A percentile compares a stretch with the other conserved stretches of the same genome.
phyloP scores from a whole-genome alignment of 1,140 invertebrate genomes.

The Pseudomyrmex gracilis region DNA sequence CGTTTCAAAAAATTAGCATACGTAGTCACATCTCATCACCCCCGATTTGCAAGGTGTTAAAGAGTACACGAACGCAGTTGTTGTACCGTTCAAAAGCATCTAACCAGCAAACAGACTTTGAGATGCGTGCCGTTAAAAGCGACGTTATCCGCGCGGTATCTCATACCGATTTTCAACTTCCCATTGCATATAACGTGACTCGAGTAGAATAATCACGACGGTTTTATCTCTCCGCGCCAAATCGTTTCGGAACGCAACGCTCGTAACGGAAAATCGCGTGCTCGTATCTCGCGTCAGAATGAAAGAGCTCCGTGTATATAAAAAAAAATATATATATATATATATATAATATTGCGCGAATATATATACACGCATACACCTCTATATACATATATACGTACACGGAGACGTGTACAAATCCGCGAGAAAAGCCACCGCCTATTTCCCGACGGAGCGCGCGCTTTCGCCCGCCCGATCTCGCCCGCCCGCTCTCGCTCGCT shows the following conservation, averaged over 20 bases:
- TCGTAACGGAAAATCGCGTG: conserved; percentile 60
- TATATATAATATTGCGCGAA: background rate
- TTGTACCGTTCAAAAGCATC: conserved; percentile 7
- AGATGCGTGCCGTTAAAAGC: conserved; percentile 46
- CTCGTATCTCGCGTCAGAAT: conserved; percentile 28
- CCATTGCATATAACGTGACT: conserved; percentile 53
- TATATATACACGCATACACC: background rate
- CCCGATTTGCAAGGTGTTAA: background rate
- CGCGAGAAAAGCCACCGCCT: conserved; percentile 64
- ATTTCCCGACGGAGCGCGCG: conserved; percentile 65
- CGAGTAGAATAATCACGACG: conserved; percentile 50
- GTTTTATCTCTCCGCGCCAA: conserved; percentile 48
- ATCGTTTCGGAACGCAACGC: conserved; percentile 55
- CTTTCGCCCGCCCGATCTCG: too few species aligned
- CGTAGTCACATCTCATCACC: too few species aligned
- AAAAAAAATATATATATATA: background rate
- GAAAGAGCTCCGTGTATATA: conserved; percentile 32
- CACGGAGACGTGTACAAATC: conserved; percentile 20
- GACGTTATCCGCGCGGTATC: conserved; percentile 41
- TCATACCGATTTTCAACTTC: conserved; percentile 49
- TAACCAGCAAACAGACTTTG: conserved; percentile 24
- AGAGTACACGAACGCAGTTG: conserved; percentile 15
- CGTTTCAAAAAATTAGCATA: too few species aligned
- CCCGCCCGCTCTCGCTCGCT: conserved; percentile 10
- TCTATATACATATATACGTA: background rate